A percentile compares a stretch with the other conserved stretches of the same genome.
Evolutionary conservation across 2,888 invertebrate species (phyloP).

Genomic region (Actias luna): DNA sequence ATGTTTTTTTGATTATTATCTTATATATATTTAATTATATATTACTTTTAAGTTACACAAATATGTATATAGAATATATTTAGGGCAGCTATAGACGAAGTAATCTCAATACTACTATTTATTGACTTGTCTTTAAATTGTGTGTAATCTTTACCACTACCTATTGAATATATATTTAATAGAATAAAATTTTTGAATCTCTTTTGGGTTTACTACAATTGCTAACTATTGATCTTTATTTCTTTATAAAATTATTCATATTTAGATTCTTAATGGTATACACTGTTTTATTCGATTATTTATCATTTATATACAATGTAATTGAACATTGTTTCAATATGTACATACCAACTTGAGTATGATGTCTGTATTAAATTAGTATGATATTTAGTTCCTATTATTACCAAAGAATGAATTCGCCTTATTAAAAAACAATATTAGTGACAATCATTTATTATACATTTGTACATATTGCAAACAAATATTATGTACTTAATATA

Average conservation of each 20-base stretch:
- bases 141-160: not conserved
- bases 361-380: not conserved
- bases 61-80: not conserved
- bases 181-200: not conserved
- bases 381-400: conserved; percentile 17
- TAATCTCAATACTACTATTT: not conserved
- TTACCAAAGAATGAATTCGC: conserved; percentile 34
- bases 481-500: conserved; percentile 67
- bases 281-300: no score
- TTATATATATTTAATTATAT: not conserved
- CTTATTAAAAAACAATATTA: conserved; percentile 10
- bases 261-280: not conserved
- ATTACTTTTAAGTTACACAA: no score
- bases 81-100: not conserved
- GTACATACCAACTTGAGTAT: not conserved
- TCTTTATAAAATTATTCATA: not conserved
- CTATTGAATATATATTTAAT: not conserved
- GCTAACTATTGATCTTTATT: not conserved
- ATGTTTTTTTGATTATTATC: not conserved
- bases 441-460: conserved; percentile 64
- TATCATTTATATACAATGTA: no score
- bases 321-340: no score
- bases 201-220: not conserved
- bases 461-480: conserved; percentile 73
- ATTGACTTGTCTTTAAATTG: not conserved